Conservation (phyloP, 2,888 invertebrate genomes). For the Orthosia incerta region DNA sequence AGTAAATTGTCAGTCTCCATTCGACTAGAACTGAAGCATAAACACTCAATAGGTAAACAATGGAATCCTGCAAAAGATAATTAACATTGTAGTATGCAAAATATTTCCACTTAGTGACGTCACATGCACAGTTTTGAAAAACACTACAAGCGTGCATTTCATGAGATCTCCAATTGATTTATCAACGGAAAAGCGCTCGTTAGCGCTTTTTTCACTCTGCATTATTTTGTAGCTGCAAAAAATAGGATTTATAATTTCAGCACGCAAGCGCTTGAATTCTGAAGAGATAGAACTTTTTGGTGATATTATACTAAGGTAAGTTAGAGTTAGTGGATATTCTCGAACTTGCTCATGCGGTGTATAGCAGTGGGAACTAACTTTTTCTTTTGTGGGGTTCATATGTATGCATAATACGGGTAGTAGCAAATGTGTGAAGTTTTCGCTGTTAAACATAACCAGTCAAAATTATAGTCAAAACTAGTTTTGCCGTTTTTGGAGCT, state of each 20-base stretch:
- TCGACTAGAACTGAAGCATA: background rate
- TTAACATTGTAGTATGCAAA: conserved; percentile 50
- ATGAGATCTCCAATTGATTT: conserved; percentile 66
- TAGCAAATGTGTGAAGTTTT: conserved; percentile 16
- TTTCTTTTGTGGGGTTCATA: conserved; percentile 23
- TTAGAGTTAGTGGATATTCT: conserved; percentile 21
- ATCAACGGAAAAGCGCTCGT: conserved; percentile 58
- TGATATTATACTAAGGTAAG: conserved; percentile 25
- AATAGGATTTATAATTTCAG: conserved; percentile 53
- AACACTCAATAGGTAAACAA: background rate
- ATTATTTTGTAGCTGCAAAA: conserved; percentile 57
- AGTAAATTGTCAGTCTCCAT: background rate
- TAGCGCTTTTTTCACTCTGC: conserved; percentile 41
- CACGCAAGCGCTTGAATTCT: conserved; percentile 31
- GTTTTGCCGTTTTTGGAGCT: no score
- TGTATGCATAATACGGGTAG: conserved; percentile 25
- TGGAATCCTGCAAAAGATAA: conserved; percentile 4
- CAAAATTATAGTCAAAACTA: no score
- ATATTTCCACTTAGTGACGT: conserved; percentile 57
- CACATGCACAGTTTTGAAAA: conserved; percentile 56
- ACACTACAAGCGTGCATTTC: conserved; percentile 57
- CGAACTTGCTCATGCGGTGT: conserved; percentile 7
- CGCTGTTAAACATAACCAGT: background rate
- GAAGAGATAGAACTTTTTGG: conserved; percentile 39
- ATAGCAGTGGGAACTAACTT: background rate